Evolutionary conservation across 2,888 invertebrate species (phyloP).

Genomic region (Archaeoteleia sp.): DNA sequence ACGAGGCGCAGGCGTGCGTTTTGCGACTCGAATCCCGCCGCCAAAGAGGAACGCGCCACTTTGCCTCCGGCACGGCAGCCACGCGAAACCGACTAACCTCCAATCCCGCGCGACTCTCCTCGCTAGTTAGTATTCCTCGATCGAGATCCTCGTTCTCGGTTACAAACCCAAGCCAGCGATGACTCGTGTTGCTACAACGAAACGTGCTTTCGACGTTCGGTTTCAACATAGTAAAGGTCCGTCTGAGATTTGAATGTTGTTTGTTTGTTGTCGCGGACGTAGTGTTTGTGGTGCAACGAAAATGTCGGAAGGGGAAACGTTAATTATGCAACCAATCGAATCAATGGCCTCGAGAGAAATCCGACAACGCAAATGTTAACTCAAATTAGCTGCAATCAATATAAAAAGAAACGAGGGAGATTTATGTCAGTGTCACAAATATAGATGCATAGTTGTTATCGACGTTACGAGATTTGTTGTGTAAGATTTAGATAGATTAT

Average conservation of each 20-base stretch:
- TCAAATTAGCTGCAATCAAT: too few species aligned
- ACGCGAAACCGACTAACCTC: conserved; percentile 71
- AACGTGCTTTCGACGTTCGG: conserved; percentile 24
- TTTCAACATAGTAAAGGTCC: conserved; percentile 2
- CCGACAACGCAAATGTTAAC: background rate
- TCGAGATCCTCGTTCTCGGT: conserved; percentile 46
- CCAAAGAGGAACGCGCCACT: conserved; percentile 71
- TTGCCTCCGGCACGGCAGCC: conserved; percentile 72
- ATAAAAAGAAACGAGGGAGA: background rate
- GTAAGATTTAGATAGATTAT: conserved; percentile 13
- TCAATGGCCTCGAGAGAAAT: too few species aligned
- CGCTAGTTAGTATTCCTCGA: conserved; percentile 15
- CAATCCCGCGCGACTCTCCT: conserved; percentile 58
- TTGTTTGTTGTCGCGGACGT: background rate
- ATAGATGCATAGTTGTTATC: conserved; percentile 19
- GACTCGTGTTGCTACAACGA: conserved; percentile 21
- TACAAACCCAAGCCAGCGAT: conserved; percentile 57
- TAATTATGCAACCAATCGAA: too few species aligned
- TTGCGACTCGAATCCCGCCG: conserved; percentile 69
- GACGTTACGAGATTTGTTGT: conserved; percentile 16
- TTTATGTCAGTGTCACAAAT: background rate
- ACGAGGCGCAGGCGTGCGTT: conserved; percentile 69
- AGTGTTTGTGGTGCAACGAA: background rate
- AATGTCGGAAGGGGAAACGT: background rate
- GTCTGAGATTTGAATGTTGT: conserved; percentile 12